Base-by-base conservation (phyloP, 2,888 invertebrate species). In the Ditylenchus weischeri region DNA sequence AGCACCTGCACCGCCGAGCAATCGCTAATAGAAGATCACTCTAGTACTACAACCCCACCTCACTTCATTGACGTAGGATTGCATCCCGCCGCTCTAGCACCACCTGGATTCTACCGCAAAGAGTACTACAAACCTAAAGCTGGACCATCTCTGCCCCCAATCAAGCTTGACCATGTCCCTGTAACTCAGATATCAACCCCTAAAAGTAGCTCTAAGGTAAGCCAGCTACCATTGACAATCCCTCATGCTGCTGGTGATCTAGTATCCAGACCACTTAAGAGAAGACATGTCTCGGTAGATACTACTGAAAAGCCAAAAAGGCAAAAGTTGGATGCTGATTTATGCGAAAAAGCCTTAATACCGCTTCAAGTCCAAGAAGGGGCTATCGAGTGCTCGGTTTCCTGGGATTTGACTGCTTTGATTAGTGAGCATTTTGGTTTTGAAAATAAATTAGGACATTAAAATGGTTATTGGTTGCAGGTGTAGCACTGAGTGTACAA, bases 191-290 rank as follows among this genome's bases (percentile, higher is more conserved):
- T 15, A 10, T 43, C 43, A 15, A 43, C 43, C 13, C n/a, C 54
- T 13, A 54, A 54, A 54, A 54, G 13, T 11, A 21, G 5, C 7
- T 23, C 1, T 13, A 29, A 29, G 29, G 29, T 2, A 29, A 29
- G 29, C 5, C 54, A 54, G 54, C 29, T 54, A 11, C 54, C 54
- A 29, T 13, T 54, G 11, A 54, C 54, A 11, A 54, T 54, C 10
- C 54, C 54, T 5, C 54, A 54, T 54, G 54, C 54, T 54, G 54
- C 23, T 29, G 54, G 54, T 10, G 54, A 54, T 10, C n/a, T 54
- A 10, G 11, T 54, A 13, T 11, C n/a, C n/a, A 21, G 54, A 18
- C 54, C 54, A 29, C 11, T 54, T 13, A 54, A 54, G 8, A 21
- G 54, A 11, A 54, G 54, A 54, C 23, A 29, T 21, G 15, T 19